Evolutionary conservation across 35 echinoderm and acorn worm species (phyloP).

Genomic region (Heliocidaris erythrogramma): DNA sequence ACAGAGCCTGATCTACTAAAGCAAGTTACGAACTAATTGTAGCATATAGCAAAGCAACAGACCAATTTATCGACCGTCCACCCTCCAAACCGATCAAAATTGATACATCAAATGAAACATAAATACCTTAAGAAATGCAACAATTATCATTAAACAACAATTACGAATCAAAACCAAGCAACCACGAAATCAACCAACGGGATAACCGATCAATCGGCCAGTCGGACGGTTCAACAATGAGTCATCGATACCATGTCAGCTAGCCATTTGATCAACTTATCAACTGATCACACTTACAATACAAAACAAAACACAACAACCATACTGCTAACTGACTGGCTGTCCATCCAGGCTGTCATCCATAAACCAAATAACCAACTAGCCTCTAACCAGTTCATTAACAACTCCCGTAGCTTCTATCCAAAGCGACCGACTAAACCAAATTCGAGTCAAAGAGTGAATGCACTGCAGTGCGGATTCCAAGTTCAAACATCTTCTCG

Average conservation of each 20-base stretch:
- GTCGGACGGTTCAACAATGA: background rate
- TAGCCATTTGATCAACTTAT: background rate
- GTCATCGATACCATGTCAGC: background rate
- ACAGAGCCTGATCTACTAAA: background rate
- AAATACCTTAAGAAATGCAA: no score
- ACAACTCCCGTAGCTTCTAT: background rate
- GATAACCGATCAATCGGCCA: background rate
- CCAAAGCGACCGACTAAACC: background rate
- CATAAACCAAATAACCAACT: background rate
- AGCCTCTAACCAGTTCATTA: background rate
- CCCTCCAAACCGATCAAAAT: no score
- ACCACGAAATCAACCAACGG: background rate
- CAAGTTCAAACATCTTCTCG: slow-evolving; percentile 37
- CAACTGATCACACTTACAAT: background rate
- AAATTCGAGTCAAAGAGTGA: slow-evolving; percentile 14
- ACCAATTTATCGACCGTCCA: no score
- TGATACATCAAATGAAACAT: no score
- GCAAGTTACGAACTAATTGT: no score
- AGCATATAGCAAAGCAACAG: no score
- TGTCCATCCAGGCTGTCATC: no score
- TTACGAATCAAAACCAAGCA: background rate
- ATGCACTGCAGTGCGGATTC: slow-evolving; percentile 37
- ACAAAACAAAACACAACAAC: no score
- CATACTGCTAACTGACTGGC: no score
- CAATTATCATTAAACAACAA: no score